phyloP scores from a whole-genome alignment of 2,113 vertebrate species.

The Regulus satrapa region DNA sequence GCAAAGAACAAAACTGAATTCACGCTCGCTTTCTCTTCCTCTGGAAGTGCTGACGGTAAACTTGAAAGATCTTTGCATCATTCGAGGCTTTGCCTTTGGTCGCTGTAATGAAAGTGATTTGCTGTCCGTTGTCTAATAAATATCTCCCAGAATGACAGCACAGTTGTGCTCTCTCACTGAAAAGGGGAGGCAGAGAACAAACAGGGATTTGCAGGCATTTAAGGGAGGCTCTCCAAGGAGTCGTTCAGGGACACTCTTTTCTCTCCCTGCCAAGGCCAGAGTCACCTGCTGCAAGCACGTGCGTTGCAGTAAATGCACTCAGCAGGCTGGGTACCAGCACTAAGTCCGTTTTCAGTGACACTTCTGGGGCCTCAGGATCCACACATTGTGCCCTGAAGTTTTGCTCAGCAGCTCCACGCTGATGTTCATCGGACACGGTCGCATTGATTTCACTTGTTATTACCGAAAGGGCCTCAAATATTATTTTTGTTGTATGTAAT shows the following conservation, averaged over 20 bases:
- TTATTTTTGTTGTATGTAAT: neutral
- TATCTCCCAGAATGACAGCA: neutral
- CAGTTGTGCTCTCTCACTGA: neutral
- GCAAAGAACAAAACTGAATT: neutral
- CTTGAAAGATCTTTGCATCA: neutral
- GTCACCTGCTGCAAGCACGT: neutral
- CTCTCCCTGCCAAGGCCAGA: rapidly evolving
- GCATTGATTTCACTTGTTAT: neutral
- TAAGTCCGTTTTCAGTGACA: neutral
- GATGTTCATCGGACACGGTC: neutral
- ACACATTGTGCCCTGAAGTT: neutral
- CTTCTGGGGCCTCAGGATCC: neutral
- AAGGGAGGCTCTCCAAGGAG: neutral
- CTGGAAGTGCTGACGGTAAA: neutral
- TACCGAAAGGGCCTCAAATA: neutral
- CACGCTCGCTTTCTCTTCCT: neutral
- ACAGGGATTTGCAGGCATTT: neutral
- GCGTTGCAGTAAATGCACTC: rapidly evolving
- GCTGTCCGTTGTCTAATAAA: neutral
- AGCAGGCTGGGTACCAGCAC: neutral
- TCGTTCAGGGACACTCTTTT: rapidly evolving
- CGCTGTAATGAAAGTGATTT: neutral
- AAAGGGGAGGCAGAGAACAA: neutral
- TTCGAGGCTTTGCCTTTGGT: neutral
- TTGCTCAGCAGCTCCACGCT: rapidly evolving